phyloP scores from a whole-genome alignment of 1,140 invertebrate species.

The Papilio glaucus region DNA sequence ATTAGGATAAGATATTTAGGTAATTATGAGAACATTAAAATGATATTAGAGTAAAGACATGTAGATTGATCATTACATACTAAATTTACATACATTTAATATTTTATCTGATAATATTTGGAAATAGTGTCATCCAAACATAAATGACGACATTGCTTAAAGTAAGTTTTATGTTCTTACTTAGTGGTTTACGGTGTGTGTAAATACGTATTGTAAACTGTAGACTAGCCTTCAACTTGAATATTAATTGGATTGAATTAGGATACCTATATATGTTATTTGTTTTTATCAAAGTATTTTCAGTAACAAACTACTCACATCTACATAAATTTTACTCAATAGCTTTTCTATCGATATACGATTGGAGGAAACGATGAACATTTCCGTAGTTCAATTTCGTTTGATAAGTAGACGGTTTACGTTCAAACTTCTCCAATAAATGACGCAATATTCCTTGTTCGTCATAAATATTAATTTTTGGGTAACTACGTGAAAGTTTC shows the following conservation, averaged over 20 bases:
- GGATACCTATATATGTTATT: background rate
- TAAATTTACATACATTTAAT: conserved; percentile 20
- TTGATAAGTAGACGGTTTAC: conserved; percentile 67
- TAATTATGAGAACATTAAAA: conserved; percentile 29
- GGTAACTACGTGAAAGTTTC: conserved; percentile 75
- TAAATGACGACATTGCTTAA: background rate
- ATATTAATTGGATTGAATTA: background rate
- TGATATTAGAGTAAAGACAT: conserved; percentile 28
- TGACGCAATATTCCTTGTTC: conserved; percentile 71
- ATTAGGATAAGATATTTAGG: conserved; percentile 36
- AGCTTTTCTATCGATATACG: background rate
- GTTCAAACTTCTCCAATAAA: conserved; percentile 77
- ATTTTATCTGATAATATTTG: background rate
- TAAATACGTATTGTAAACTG: background rate
- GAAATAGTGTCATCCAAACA: background rate
- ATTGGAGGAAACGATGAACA: conserved; percentile 11
- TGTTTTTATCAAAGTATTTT: background rate
- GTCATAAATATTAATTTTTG: conserved; percentile 82
- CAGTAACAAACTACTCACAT: background rate
- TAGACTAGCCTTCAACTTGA: background rate
- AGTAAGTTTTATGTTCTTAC: background rate
- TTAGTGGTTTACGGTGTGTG: background rate
- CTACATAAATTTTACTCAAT: background rate
- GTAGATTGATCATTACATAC: conserved; percentile 13
- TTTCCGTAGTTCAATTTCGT: conserved; percentile 44